Conservation (phyloP, 1,140 invertebrate genomes). For the honey bee (Apis mellifera) region DNA sequence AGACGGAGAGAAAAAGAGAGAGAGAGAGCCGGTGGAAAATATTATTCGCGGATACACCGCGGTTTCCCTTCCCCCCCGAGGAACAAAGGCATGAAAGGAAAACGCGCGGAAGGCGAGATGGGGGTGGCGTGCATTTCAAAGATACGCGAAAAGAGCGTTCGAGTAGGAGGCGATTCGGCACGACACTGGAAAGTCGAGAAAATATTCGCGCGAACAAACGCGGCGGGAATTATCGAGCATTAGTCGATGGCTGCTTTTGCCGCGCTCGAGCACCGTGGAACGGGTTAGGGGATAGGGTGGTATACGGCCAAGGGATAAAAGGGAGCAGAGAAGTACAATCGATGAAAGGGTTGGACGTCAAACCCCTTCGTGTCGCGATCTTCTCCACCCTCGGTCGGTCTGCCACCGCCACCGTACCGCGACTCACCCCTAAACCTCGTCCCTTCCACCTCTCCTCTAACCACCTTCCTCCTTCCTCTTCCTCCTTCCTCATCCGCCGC, state of each 20-base stretch:
- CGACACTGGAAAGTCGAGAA: constrained; percentile 62
- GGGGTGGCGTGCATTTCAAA: constrained; percentile 47
- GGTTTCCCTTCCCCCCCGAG: not conserved
- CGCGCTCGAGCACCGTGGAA: constrained; percentile 53
- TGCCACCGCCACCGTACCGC: constrained; percentile 58
- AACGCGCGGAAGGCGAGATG: constrained; percentile 38
- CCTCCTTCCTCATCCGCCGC: constrained; percentile 13
- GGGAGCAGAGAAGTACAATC: constrained; percentile 78
- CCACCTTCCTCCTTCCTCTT: constrained; percentile 39
- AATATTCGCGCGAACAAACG: constrained; percentile 70
- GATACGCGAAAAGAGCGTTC: constrained; percentile 62
- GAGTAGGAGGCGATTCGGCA: constrained; percentile 57
- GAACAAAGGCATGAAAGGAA: constrained; percentile 53
- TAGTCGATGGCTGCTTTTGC: constrained; percentile 75
- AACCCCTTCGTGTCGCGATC: constrained; percentile 78
- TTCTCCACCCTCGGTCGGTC: constrained; percentile 69
- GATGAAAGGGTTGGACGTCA: constrained; percentile 81
- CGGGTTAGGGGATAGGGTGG: constrained; percentile 58
- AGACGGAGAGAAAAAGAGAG: not conserved
- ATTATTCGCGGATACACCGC: constrained; percentile 46
- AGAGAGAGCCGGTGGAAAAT: constrained; percentile 31
- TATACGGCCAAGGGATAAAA: constrained; percentile 73
- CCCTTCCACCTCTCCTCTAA: constrained; percentile 49
- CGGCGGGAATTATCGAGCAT: constrained; percentile 74
- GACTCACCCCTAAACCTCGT: constrained; percentile 54